A percentile compares a stretch with the other conserved stretches of the same genome.
phyloP scores from a whole-genome alignment of 2,113 vertebrate species.

The Ictidomys tridecemlineatus region DNA sequence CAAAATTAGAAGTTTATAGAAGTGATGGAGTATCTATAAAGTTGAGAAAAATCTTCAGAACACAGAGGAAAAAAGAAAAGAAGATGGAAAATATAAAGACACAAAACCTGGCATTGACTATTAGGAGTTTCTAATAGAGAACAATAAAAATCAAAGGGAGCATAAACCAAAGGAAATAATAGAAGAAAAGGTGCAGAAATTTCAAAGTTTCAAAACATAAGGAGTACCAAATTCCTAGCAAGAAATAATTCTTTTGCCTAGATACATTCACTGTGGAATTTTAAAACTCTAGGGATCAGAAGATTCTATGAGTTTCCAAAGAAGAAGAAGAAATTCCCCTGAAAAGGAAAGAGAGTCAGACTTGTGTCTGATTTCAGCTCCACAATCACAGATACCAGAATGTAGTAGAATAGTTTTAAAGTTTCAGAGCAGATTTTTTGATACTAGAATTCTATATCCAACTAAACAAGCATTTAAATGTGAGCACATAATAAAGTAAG shows the following conservation, averaged over 20 bases:
- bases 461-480: background rate
- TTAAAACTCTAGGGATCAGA: background rate
- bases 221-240: background rate
- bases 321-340: background rate
- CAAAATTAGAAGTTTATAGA: constrained; percentile 16
- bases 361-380: background rate
- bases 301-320: background rate
- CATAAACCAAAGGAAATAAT: background rate
- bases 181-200: background rate
- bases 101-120: background rate
- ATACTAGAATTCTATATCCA: constrained; percentile 30
- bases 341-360: background rate
- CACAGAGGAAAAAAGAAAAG: background rate
- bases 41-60: background rate
- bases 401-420: background rate
- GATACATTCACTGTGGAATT: background rate
- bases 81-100: background rate
- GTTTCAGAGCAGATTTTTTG: background rate
- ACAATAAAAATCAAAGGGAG: background rate
- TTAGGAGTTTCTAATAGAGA: background rate
- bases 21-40: background rate
- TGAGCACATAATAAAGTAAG: background rate
- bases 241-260: background rate
- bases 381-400: background rate
- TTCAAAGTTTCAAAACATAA: background rate